Conservation (phyloP, 2,888 invertebrate species). For the Odontomyia ornata region DNA sequence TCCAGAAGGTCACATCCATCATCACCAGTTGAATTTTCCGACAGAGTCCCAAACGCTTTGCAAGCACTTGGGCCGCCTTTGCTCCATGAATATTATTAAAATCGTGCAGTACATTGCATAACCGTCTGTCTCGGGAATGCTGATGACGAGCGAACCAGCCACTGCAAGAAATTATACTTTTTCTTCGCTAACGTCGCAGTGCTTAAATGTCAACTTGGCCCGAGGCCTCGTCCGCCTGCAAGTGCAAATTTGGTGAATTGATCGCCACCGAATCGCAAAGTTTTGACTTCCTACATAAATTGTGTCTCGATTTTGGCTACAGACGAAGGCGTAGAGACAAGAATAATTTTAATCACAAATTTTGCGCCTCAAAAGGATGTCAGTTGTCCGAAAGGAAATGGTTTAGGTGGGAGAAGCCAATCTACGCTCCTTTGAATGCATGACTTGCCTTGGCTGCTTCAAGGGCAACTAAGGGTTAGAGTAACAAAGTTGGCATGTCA, state of each 20-base stretch:
- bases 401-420: too few species aligned
- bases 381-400: too few species aligned
- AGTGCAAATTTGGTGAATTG: not conserved
- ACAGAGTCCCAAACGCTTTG: not conserved
- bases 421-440: too few species aligned
- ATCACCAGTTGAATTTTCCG: not conserved
- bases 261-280: not conserved
- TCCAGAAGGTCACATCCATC: not conserved
- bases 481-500: too few species aligned
- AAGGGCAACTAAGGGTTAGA: too few species aligned
- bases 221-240: not conserved
- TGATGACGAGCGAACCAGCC: not conserved
- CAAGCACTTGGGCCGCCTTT: not conserved
- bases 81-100: not conserved
- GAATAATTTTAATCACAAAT: too few species aligned
- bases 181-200: not conserved
- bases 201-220: conserved; percentile 1
- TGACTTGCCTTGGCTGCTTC: too few species aligned
- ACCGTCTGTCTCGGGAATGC: not conserved
- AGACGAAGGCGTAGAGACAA: too few species aligned
- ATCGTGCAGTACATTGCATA: conserved; percentile 13
- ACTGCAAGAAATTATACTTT: not conserved
- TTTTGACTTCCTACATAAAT: not conserved
- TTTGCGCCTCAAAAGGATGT: too few species aligned
- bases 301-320: not conserved